Evolutionary conservation across 2,888 invertebrate species (phyloP).

Genomic region (Hydropsyche betteni): DNA sequence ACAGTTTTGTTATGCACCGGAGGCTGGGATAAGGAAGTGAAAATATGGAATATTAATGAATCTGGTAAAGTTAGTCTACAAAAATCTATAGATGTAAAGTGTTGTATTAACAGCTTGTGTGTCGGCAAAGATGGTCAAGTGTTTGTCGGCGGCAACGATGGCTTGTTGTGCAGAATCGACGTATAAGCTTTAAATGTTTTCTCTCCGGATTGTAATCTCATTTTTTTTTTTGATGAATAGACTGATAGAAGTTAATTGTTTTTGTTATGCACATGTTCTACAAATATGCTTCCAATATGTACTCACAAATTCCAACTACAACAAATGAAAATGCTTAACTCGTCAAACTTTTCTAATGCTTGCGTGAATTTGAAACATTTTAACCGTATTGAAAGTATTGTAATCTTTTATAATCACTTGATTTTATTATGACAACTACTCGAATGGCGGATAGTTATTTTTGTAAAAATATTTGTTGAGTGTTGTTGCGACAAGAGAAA

Average conservation of each 20-base stretch:
- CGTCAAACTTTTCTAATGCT: too few relatives aligned
- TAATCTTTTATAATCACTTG: too few relatives aligned
- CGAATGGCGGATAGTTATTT: constrained; percentile 18
- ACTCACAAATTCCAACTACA: background rate
- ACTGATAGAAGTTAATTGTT: constrained; percentile 39
- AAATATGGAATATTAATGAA: constrained; percentile 59
- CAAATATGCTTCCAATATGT: background rate
- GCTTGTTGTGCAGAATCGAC: constrained; percentile 59
- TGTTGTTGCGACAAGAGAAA: background rate
- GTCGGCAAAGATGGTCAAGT: constrained; percentile 58
- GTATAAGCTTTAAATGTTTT: constrained; percentile 16
- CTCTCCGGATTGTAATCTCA: constrained; percentile 22
- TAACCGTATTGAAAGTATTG: too few relatives aligned
- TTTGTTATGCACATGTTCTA: constrained; percentile 6
- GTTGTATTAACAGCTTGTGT: constrained; percentile 62
- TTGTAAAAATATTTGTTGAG: constrained; percentile 17
- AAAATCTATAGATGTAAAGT: constrained; percentile 54
- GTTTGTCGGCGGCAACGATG: constrained; percentile 70
- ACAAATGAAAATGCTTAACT: too few relatives aligned
- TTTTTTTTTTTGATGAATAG: constrained; percentile 29
- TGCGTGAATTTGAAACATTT: too few relatives aligned
- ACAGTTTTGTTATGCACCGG: constrained; percentile 57
- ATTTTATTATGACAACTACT: background rate
- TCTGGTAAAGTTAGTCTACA: constrained; percentile 53
- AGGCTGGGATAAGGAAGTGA: constrained; percentile 62